Percentiles rank a stretch among this genome's conserved stretches.
Conservation (phyloP, 2,888 invertebrate species). For the Resseliella maxima region DNA sequence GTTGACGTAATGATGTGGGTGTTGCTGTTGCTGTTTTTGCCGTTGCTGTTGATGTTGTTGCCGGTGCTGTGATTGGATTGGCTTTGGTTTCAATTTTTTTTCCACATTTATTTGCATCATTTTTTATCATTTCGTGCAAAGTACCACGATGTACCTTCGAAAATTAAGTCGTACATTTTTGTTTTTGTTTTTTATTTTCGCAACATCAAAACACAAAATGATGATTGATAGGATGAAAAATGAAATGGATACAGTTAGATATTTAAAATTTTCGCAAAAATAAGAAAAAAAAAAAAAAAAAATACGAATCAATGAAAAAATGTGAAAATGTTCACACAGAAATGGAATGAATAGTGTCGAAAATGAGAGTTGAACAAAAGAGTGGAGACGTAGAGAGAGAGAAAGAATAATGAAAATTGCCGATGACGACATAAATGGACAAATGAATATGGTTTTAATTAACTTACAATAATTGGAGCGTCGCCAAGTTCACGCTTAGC, state of each 20-base stretch:
- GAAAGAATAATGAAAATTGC: neutral
- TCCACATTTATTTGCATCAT: constrained; percentile 65
- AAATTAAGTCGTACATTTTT: neutral
- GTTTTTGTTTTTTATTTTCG: neutral
- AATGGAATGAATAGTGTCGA: neutral
- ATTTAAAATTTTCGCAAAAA: constrained; percentile 25
- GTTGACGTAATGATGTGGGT: neutral
- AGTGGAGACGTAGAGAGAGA: neutral
- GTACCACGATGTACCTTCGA: constrained; percentile 67
- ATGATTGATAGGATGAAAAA: constrained; percentile 34
- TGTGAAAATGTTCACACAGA: neutral
- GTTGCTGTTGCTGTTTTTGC: too few species aligned
- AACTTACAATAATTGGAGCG: constrained; percentile 72
- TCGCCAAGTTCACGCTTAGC: constrained; percentile 75
- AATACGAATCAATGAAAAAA: neutral
- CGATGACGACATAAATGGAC: neutral
- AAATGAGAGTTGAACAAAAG: neutral
- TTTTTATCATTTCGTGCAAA: constrained; percentile 65
- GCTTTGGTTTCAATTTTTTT: constrained; percentile 58
- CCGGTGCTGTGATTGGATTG: neutral
- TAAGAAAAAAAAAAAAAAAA: constrained; percentile 40
- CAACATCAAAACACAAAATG: neutral
- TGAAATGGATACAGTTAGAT: constrained; percentile 24
- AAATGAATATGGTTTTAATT: neutral
- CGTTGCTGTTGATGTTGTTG: too few species aligned